Percentiles rank a stretch among this genome's conserved stretches.
Conservation (phyloP, 2,888 invertebrate species). For the Caenorhabditis afra region DNA sequence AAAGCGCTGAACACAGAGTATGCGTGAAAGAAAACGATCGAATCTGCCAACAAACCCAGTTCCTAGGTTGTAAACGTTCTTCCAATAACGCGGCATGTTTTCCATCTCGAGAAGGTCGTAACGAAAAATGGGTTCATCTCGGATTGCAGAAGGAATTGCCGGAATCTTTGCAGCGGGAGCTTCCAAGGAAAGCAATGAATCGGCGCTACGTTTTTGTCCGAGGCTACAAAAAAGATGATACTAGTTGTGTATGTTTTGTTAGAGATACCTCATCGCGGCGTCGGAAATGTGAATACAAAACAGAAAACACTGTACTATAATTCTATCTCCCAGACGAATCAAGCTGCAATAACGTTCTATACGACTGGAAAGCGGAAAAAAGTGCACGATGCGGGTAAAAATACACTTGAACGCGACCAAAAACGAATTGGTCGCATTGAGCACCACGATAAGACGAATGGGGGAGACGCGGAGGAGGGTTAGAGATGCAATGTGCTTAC, state of each 20-base stretch:
- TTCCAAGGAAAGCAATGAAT: not conserved
- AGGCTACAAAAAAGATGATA: conserved; percentile 1
- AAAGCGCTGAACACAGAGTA: conserved; percentile 9
- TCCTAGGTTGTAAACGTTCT: conserved; percentile 3
- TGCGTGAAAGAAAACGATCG: no score
- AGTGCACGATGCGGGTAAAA: no score
- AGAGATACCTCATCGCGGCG: not conserved
- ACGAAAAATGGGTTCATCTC: not conserved
- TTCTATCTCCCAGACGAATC: no score
- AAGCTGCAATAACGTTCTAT: no score
- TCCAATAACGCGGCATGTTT: conserved; percentile 27
- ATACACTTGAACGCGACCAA: no score
- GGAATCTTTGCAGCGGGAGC: not conserved
- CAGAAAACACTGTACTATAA: no score
- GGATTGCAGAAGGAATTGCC: not conserved
- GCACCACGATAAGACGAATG: no score
- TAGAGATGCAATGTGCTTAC: no score
- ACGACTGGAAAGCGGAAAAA: no score
- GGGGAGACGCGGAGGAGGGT: no score
- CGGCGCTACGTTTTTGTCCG: conserved; percentile 4
- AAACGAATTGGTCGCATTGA: no score
- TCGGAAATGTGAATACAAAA: not conserved
- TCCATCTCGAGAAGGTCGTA: conserved; percentile 8
- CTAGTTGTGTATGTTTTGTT: not conserved
- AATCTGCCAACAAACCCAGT: conserved; percentile 9